phyloP scores from a whole-genome alignment of 2,113 vertebrate species.

The Osmerus eperlanus region DNA sequence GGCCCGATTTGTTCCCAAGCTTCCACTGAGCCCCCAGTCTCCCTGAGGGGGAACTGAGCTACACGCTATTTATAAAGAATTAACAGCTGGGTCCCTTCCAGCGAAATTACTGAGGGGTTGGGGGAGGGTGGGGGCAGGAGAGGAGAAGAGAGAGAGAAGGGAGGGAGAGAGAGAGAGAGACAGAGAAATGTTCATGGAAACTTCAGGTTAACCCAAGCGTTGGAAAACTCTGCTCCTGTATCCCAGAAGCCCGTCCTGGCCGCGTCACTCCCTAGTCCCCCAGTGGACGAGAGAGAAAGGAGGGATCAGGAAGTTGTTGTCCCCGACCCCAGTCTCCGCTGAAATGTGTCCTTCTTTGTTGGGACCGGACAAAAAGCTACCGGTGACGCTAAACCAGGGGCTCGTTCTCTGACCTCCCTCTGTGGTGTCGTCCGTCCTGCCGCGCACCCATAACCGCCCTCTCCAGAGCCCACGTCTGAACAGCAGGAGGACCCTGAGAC shows the following conservation, averaged over 20 bases:
- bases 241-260: conserved; percentile 28
- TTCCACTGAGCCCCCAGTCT: conserved; percentile 66
- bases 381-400: conserved; percentile 3
- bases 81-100: conserved; percentile 79
- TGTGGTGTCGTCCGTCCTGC: neutral
- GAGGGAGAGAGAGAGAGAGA: conserved; percentile 35
- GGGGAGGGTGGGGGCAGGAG: conserved; percentile 8
- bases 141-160: conserved; percentile 33
- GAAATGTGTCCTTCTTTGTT: conserved; percentile 21
- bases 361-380: neutral
- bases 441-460: neutral
- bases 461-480: neutral
- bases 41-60: conserved; percentile 62
- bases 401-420: conserved; percentile 20
- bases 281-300: neutral
- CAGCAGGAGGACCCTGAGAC: neutral
- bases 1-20: conserved; percentile 71
- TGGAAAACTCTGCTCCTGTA: conserved; percentile 49
- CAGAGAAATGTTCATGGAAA: conserved; percentile 65
- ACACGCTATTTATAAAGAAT: conserved; percentile 77
- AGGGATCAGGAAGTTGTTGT: conserved; percentile 34
- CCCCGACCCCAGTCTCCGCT: conserved; percentile 7
- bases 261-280: conserved; percentile 19
- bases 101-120: conserved; percentile 61
- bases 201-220: conserved; percentile 73